Base-by-base conservation (phyloP, 2,797 vertebrate species). In the Myotis planiceps region DNA sequence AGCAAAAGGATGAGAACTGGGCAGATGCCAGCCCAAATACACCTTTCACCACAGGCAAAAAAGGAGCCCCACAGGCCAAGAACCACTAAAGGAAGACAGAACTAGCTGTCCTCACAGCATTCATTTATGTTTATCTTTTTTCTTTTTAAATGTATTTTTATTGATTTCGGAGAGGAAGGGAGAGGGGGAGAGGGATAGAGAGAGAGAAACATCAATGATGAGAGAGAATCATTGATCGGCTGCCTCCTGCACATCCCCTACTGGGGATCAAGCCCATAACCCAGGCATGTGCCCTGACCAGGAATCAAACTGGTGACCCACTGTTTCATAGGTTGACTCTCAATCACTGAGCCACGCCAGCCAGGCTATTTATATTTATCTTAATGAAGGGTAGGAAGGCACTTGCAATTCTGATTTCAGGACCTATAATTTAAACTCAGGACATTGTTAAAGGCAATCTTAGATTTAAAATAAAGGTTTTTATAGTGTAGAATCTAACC, bases 361-460 rank as follows among this genome's bases (percentile, higher is more conserved):
- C 55, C 4, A 9, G 55, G 55, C 63, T n/a, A 65, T 65, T 32
- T 32, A 32, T 32, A 45, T 58, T 78, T 75, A 42, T 7, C 51
- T 42, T 69, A 68, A 78, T 7, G 18, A 93, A 75, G 45, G 21
- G 9, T 21, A 88, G n/a, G 19, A 90, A 18, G 13, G 39, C 34
- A 72, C n/a, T 47, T 72, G 12, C 18, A 55, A 72, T 72, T 84
- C 65, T 19, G 27, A 83, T 80, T 58, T 90, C 63, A 88, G 60
- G 60, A 88, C 16, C 25, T 65, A 76, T 32, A 92, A 53, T 76
- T 42, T 90, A 90, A 95, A 90, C 47, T 86, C 58, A 79, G 9
- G 66, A 60, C 23, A 63, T 1, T 27, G 27, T 37, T 89, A 45
- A 79, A 92, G 51, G 29, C 32, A 87, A 75, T 19, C 45, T 51